Evolutionary conservation across 2,888 invertebrate genomes (phyloP).

Genomic region (Lithophane ornitopus): DNA sequence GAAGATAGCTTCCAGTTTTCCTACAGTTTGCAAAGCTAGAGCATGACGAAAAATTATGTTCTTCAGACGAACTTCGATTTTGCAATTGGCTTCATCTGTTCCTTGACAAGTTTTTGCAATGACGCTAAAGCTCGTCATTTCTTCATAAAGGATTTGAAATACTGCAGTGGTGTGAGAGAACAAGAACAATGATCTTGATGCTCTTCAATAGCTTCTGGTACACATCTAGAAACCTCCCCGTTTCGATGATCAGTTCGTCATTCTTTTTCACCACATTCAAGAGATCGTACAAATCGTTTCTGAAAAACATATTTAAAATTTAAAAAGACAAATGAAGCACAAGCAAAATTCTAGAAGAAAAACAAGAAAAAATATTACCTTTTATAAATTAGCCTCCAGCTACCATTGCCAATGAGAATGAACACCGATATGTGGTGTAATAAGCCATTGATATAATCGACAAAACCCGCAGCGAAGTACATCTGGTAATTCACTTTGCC

Average conservation of each 20-base stretch:
- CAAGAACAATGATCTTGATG: constrained; percentile 70
- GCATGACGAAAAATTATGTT: constrained; percentile 66
- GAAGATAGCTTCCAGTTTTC: constrained; percentile 69
- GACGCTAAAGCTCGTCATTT: constrained; percentile 61
- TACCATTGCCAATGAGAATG: too few species aligned
- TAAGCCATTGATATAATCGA: too few species aligned
- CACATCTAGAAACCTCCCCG: constrained; percentile 46
- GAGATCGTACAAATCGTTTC: constrained; percentile 62
- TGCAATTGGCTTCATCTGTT: constrained; percentile 45
- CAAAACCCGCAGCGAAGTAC: too few species aligned
- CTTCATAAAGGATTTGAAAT: constrained; percentile 68
- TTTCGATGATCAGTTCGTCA: constrained; percentile 63
- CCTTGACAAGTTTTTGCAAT: constrained; percentile 37
- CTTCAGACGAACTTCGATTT: constrained; percentile 60
- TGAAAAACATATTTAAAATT: constrained; percentile 40
- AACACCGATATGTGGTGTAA: too few species aligned
- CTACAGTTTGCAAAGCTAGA: constrained; percentile 64
- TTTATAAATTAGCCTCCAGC: too few species aligned
- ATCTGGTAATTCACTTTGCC: too few species aligned
- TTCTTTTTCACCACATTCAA: constrained; percentile 64
- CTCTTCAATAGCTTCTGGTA: constrained; percentile 64
- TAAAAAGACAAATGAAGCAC: background rate
- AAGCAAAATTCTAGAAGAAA: background rate
- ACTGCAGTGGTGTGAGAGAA: constrained; percentile 71
- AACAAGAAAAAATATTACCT: constrained; percentile 60